phyloP scores from a whole-genome alignment of 2,888 invertebrate species.

The Chelonus formosanus region DNA sequence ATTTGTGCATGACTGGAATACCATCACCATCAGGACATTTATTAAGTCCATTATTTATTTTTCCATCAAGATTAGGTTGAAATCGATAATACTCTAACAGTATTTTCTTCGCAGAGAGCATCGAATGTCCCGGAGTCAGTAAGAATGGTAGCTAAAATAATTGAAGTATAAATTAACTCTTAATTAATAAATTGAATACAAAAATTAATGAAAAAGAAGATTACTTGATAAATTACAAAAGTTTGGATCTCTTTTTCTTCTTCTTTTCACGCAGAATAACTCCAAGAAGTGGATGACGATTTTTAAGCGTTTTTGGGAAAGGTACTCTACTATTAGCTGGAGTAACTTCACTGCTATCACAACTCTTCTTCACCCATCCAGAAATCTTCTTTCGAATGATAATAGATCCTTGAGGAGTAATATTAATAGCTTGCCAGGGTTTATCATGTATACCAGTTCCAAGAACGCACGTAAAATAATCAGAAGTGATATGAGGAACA shows the following conservation, averaged over 20 bases:
- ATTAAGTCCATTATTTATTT: no score
- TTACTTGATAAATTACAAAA: no score
- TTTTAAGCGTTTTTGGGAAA: constrained; percentile 50
- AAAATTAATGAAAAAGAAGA: no score
- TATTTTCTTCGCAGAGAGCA: no score
- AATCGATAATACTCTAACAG: no score
- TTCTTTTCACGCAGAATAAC: neutral
- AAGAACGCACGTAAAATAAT: constrained; percentile 47
- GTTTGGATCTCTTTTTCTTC: constrained; percentile 1
- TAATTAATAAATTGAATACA: no score
- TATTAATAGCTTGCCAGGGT: constrained; percentile 48
- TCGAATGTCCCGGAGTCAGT: no score
- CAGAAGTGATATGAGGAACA: constrained; percentile 35
- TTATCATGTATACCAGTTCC: constrained; percentile 39
- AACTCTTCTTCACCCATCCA: constrained; percentile 31
- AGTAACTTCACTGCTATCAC: constrained; percentile 15
- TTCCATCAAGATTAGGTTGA: no score
- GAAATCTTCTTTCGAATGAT: constrained; percentile 46
- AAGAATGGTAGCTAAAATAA: no score
- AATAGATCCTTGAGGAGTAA: constrained; percentile 48
- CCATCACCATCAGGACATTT: no score
- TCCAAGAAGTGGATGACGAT: constrained; percentile 44
- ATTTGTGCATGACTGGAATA: no score
- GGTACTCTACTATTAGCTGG: constrained; percentile 41
- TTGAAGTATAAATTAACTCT: no score